Conservation (phyloP, 2,888 invertebrate species). For the Galeruca laticollis region DNA sequence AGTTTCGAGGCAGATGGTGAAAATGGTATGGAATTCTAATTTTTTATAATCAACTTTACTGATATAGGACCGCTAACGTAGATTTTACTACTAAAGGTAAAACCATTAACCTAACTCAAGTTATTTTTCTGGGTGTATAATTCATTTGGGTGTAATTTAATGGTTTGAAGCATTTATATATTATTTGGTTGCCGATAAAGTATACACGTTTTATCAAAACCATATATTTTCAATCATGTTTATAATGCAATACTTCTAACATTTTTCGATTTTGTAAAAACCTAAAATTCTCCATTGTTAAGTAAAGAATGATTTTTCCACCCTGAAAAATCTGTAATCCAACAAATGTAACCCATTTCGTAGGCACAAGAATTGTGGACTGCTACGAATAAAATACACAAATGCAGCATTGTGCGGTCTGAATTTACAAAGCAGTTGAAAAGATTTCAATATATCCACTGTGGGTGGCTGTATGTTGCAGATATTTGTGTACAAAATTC, state of each 20-base stretch:
- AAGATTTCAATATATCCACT: constrained; percentile 67
- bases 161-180: not conserved
- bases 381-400: constrained; percentile 67
- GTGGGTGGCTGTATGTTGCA: constrained; percentile 64
- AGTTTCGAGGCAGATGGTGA: no score
- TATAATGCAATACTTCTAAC: constrained; percentile 6
- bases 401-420: constrained; percentile 65
- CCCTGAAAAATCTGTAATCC: constrained; percentile 63
- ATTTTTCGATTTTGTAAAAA: constrained; percentile 38
- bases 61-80: no score
- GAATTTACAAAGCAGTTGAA: constrained; percentile 68
- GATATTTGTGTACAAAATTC: constrained; percentile 66
- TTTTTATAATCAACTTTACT: no score
- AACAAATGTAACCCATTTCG: constrained; percentile 66
- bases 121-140: not conserved
- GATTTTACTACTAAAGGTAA: no score
- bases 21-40: no score
- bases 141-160: not conserved
- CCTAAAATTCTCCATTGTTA: constrained; percentile 48
- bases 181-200: not conserved
- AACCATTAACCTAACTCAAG: no score
- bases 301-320: constrained; percentile 57
- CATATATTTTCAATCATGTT: not conserved
- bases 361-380: constrained; percentile 60
- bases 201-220: constrained; percentile 1